A percentile compares a stretch with the other conserved stretches of the same genome.
Evolutionary conservation across 2,888 invertebrate genomes (phyloP).

Genomic region (Escarpia spicata): DNA sequence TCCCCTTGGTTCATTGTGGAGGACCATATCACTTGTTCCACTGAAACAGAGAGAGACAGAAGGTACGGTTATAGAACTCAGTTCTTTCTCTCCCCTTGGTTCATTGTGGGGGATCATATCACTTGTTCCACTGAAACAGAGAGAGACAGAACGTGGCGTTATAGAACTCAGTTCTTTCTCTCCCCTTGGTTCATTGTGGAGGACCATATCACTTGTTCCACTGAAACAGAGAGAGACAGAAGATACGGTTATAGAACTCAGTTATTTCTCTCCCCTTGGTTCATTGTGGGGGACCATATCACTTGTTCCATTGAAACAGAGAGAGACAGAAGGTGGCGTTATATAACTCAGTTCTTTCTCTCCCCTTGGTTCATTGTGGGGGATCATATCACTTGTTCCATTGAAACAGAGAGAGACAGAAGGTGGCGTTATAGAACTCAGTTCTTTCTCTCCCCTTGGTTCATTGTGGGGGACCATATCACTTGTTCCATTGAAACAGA

Average conservation of each 20-base stretch:
- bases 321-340: neutral
- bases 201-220: neutral
- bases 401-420: constrained; percentile 65
- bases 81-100: too few relatives aligned
- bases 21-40: neutral
- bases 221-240: constrained; percentile 56
- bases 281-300: neutral
- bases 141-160: too few relatives aligned
- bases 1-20: neutral
- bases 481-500: neutral
- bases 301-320: neutral
- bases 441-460: neutral
- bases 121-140: neutral
- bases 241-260: constrained; percentile 34
- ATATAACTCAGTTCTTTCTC: too few relatives aligned
- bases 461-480: neutral
- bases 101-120: neutral
- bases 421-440: constrained; percentile 34
- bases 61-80: too few relatives aligned
- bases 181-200: too few relatives aligned
- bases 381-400: too few relatives aligned
- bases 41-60: neutral
- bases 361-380: too few relatives aligned
- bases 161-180: too few relatives aligned
- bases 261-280: neutral